Conservation (phyloP, 2,888 invertebrate genomes). For the Sarcophaga variegata region DNA sequence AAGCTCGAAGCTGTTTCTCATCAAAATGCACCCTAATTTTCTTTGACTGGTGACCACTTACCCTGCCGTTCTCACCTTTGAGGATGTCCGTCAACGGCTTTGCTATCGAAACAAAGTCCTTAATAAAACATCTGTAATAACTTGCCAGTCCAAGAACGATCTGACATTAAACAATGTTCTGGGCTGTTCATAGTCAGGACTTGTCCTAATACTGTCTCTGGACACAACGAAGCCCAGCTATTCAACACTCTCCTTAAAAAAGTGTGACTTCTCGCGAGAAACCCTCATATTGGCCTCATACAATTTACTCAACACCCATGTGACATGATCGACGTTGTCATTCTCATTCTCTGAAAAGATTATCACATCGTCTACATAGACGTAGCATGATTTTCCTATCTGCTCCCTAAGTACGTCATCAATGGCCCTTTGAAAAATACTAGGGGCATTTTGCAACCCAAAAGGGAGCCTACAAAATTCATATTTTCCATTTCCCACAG, state of each 20-base stretch:
- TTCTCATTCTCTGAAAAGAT: slow-evolving; percentile 51
- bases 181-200: slow-evolving; percentile 27
- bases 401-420: slow-evolving; percentile 46
- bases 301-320: slow-evolving; percentile 46
- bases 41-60: slow-evolving; percentile 60
- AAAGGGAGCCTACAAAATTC: slow-evolving; percentile 59
- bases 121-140: slow-evolving; percentile 27
- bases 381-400: slow-evolving; percentile 51
- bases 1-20: slow-evolving; percentile 55
- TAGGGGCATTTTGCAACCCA: slow-evolving; percentile 56
- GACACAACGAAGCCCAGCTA: slow-evolving; percentile 43
- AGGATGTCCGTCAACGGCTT: slow-evolving; percentile 67
- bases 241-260: slow-evolving; percentile 49
- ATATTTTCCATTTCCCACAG: slow-evolving; percentile 7
- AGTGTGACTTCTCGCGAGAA: slow-evolving; percentile 57
- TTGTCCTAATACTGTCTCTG: slow-evolving; percentile 21
- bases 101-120: slow-evolving; percentile 66
- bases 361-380: slow-evolving; percentile 54
- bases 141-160: slow-evolving; percentile 37
- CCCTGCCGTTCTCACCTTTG: slow-evolving; percentile 66
- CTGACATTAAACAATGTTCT: slow-evolving; percentile 21
- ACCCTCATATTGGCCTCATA: slow-evolving; percentile 61
- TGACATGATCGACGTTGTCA: slow-evolving; percentile 50
- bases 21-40: slow-evolving; percentile 48
- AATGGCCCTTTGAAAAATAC: slow-evolving; percentile 36